Conservation (phyloP, 2,888 invertebrate species). For the Eupithecia subumbrata region DNA sequence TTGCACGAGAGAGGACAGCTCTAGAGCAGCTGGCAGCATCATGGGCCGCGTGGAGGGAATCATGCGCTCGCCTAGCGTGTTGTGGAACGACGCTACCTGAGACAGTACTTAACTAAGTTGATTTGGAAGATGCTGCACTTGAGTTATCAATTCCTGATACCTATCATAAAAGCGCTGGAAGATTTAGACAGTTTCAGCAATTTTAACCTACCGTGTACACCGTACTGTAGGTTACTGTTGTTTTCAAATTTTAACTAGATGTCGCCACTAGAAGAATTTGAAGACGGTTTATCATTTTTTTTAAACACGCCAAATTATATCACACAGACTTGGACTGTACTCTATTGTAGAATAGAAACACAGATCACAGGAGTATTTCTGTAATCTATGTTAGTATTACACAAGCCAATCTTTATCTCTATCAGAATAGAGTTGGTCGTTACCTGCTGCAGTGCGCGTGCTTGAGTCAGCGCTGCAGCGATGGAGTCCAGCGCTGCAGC, state of each 20-base stretch:
- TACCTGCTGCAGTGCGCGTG: constrained; percentile 95
- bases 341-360: too few species aligned
- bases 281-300: too few species aligned
- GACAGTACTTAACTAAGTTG: background rate
- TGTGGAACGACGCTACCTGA: constrained; percentile 95
- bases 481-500: constrained; percentile 86
- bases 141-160: background rate
- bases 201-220: too few species aligned
- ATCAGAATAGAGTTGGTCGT: background rate
- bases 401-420: background rate
- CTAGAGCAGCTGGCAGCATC: constrained; percentile 96
- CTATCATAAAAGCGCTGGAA: too few species aligned
- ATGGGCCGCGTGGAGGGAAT: constrained; percentile 97
- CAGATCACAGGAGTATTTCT: too few species aligned
- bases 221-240: too few species aligned
- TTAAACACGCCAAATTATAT: too few species aligned
- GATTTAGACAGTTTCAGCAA: too few species aligned
- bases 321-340: too few species aligned
- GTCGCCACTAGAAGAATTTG: too few species aligned
- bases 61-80: constrained; percentile 99
- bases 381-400: background rate
- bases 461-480: constrained; percentile 91
- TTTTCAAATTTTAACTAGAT: too few species aligned
- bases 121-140: too few species aligned
- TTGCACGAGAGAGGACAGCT: constrained; percentile 94